Evolutionary conservation across 2,113 vertebrate species (phyloP), one percentile per base, ranked within the genome.

Genomic region (Percina caprodes): DNA sequence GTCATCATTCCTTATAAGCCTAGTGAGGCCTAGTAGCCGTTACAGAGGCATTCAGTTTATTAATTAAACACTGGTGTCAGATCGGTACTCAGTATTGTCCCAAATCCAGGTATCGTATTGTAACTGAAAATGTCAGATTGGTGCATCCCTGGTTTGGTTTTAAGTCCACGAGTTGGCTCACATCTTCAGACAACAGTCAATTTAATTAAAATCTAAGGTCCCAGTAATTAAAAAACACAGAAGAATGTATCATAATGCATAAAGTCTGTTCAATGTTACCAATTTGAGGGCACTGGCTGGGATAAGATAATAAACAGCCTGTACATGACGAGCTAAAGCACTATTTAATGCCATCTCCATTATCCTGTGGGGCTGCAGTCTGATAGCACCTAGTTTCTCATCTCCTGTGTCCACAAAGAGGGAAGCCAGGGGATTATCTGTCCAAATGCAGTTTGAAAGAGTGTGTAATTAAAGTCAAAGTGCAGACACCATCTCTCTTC

Each of bases 401-500:
- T 49, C 88, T 77, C 54, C 24, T 74, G 73, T 86, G 87, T 79
- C 85, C 73, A 89, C 80, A 86, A 83, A 83, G 77, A 83, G 74
- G 88, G 84, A 87, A 91, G 84, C 81, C 60, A 49, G 75, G 70
- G 89, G 83, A 93, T 93, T 91, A 92, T 91, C 79, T 88, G 71
- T 91, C 56, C 84, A 92, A 91, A 91, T 88, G 78, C 86, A 89
- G 78, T 85, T 79, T 91, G 77, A 91, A 90, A 84, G 87, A 89
- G 48, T 69, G 69, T 82, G 86, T 90, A 89, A 89, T 90, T 84
- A 79, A 90, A 87, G 76, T 89, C 82, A 78, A 68, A 60, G 60
- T 74, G 81, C 3, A 59, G 79, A 80, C 82, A 82, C 84, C 55
- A 30, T 82, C 45, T 30, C 60, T 79, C 62, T 76, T 65, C 68